Evolutionary conservation across 2,113 vertebrate species (phyloP), one percentile per base, ranked within the genome.

Genomic region (Montifringilla adamsi): DNA sequence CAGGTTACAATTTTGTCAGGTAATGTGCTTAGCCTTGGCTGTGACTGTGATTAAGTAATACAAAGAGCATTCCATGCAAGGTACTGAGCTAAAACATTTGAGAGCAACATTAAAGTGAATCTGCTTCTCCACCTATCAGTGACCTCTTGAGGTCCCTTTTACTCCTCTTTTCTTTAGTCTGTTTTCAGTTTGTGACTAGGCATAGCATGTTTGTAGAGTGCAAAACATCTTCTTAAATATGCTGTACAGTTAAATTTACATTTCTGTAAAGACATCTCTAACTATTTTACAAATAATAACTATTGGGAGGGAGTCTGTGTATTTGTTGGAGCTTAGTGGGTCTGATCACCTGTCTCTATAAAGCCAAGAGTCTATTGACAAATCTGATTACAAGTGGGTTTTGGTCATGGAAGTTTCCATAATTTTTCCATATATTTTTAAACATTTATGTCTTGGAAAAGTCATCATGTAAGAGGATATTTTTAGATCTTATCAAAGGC

Each of bases 271-370:
- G 92, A 91, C 50, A 90, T 79, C 89, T 88, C 73, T 64, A 78
- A 94, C 60, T 93, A 96, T 93, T 78, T 93, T 97, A 94, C 80
- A 90, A 66, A 87, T 86, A 97, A 39, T 56, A 92, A 68, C 75
- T 84, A 92, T 41, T 72, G 52, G 62, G 90, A 95, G 28, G 66
- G 88, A 94, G 26, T 37, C 44, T 90, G 44, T 75, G 67, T 47
- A 69, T 84, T 86, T 84, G 23, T 14, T 86, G 90, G 85, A 96
- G 68, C 93, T 96, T 84, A 93, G 90, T 89, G 88, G 68, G 52
- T 78, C 44, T 44, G 79, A 70, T 50, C 73, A 81, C 91, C 83
- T 84, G 90, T 87, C 87, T 60, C 74, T 44, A 37, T 49, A 76
- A 87, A 82, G 33, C 30, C 53, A 83, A 76, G 18, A 91, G 27